These are phyloP conservation scores for Unio delphinus DNA, from an alignment of 2,888 invertebrate genomes.

Conservation along the genomic window DNA sequence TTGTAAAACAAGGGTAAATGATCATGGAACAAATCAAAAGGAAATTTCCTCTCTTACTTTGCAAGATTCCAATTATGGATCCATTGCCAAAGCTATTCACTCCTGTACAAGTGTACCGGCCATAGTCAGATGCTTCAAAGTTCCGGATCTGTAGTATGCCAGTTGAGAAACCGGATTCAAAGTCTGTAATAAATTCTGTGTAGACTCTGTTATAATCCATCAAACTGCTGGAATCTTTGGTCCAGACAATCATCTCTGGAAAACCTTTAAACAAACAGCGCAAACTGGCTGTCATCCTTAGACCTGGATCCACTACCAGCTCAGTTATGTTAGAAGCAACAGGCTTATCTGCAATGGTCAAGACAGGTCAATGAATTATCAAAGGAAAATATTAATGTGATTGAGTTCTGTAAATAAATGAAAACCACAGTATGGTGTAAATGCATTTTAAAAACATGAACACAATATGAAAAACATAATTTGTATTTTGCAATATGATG, in stretches of 20 bases:
- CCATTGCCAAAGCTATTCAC: constrained; percentile 8
- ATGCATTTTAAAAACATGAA: no score
- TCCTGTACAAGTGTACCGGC: constrained; percentile 5
- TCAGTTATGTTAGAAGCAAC: neutral
- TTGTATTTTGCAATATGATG: no score
- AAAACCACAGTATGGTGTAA: no score
- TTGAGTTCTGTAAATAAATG: no score
- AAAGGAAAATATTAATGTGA: no score
- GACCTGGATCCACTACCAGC: neutral
- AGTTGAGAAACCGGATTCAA: neutral
- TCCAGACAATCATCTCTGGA: constrained; percentile 4
- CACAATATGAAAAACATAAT: no score
- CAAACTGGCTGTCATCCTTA: constrained; percentile 2
- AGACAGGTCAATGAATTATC: no score
- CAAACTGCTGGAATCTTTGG: no score
- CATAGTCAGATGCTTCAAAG: constrained; percentile 5
- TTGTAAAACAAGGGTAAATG: neutral
- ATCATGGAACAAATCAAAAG: neutral
- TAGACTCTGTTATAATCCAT: no score
- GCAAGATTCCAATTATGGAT: constrained; percentile 3
- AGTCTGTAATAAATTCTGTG: no score
- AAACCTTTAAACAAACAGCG: constrained; percentile 9
- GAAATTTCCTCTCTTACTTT: constrained; percentile 3
- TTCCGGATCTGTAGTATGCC: neutral
- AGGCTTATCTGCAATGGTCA: constrained; percentile 9